These are phyloP conservation scores for Caenorhabditis sp. DNA, from an alignment of 2,888 invertebrate species.

Conservation along the genomic window DNA sequence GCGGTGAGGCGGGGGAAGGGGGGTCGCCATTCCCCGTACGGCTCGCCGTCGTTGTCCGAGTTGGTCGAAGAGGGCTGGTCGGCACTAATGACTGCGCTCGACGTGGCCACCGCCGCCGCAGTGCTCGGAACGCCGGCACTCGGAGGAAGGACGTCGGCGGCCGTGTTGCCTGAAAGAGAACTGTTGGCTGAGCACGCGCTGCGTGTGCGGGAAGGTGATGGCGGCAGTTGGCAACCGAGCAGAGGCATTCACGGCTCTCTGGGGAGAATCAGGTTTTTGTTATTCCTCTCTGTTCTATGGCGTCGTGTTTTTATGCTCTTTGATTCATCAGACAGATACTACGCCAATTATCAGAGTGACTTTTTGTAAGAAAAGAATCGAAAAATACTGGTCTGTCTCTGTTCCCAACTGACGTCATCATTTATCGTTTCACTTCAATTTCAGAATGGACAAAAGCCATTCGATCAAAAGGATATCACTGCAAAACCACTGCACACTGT, in stretches of 20 bases:
- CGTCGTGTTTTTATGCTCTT: not conserved
- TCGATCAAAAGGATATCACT: slow-evolving; percentile 27
- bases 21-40: slow-evolving; percentile 76
- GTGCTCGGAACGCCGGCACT: slow-evolving; percentile 39
- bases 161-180: slow-evolving; percentile 50
- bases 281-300: not conserved
- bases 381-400: no score
- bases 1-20: slow-evolving; percentile 75
- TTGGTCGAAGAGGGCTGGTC: slow-evolving; percentile 66
- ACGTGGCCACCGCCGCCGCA: slow-evolving; percentile 4
- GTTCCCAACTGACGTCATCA: not conserved
- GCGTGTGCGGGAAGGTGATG: not conserved
- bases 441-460: not conserved
- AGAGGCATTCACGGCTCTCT: slow-evolving; percentile 7
- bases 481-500: slow-evolving; percentile 43
- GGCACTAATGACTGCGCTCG: slow-evolving; percentile 37
- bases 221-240: slow-evolving; percentile 4
- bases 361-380: no score
- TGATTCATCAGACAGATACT: not conserved
- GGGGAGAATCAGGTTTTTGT: not conserved
- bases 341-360: no score
- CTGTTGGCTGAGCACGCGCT: not conserved
- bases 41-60: slow-evolving; percentile 62
- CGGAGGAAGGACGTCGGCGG: slow-evolving; percentile 61
- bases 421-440: not conserved